These are phyloP conservation scores for Clytia hemisphaerica DNA, from an alignment of 30 jellyfish, hydroid and myxozoan genomes.

Conservation along the genomic window DNA sequence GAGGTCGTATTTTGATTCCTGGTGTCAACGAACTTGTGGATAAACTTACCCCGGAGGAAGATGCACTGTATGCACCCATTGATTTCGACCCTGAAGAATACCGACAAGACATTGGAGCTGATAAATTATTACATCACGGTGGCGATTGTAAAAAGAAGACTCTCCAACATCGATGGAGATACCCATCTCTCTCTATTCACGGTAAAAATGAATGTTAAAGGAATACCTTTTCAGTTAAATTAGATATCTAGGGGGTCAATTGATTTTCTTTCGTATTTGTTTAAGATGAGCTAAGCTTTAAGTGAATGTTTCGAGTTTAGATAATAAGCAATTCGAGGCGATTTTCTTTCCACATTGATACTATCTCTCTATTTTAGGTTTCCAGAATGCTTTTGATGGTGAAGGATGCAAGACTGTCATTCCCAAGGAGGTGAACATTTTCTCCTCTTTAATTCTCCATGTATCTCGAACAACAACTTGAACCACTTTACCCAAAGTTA, in stretches of 20 bases:
- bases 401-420: conserved; percentile 91
- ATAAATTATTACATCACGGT: conserved; percentile 59
- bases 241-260: neutral
- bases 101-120: conserved; percentile 69
- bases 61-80: conserved; percentile 47
- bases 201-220: conserved; percentile 27
- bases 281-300: neutral
- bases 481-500: too few relatives aligned
- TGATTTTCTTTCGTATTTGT: neutral
- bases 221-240: neutral
- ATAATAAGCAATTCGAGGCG: neutral
- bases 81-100: conserved; percentile 67
- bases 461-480: too few relatives aligned
- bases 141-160: conserved; percentile 53
- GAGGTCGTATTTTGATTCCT: conserved; percentile 71
- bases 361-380: conserved; percentile 44
- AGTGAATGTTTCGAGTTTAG: neutral
- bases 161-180: conserved; percentile 86
- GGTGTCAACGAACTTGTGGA: conserved; percentile 66
- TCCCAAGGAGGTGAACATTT: conserved; percentile 56
- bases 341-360: neutral
- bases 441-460: too few relatives aligned
- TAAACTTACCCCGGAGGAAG: conserved; percentile 64
- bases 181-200: conserved; percentile 91
- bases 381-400: conserved; percentile 89